Percentiles rank a stretch among this genome's conserved stretches.
Evolutionary conservation across 2,888 invertebrate species (phyloP).

Genomic region (Apodemia duryi): DNA sequence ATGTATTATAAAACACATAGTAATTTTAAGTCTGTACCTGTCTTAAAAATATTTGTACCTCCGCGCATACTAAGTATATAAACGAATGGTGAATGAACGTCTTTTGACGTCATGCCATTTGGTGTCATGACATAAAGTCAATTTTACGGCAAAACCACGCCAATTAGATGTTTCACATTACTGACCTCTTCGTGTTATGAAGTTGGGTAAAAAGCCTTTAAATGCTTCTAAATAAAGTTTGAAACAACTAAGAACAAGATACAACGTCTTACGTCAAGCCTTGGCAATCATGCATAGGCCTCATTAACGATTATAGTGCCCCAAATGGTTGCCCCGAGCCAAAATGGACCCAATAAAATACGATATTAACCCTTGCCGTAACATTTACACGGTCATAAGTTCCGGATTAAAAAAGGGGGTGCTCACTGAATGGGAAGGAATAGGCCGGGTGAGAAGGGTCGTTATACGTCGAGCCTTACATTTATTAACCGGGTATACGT

Average conservation of each 20-base stretch:
- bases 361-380: conserved; percentile 61
- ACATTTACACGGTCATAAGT: conserved; percentile 66
- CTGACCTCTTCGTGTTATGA: neutral
- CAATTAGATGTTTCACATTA: too few species aligned
- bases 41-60: too few species aligned
- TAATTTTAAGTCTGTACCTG: too few species aligned
- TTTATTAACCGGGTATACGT: conserved; percentile 9
- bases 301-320: conserved; percentile 14
- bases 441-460: conserved; percentile 47
- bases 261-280: neutral
- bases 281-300: conserved; percentile 7
- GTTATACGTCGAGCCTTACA: conserved; percentile 18
- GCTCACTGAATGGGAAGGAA: conserved; percentile 48
- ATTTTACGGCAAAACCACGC: too few species aligned
- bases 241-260: neutral
- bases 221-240: neutral
- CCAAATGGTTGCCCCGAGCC: conserved; percentile 23
- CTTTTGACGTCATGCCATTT: too few species aligned
- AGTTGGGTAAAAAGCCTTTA: neutral
- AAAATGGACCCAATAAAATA: conserved; percentile 57
- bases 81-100: too few species aligned
- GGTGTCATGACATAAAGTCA: too few species aligned
- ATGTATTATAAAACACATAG: too few species aligned
- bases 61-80: too few species aligned
- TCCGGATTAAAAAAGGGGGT: conserved; percentile 64